Conservation (phyloP, 2,888 invertebrate genomes). For the Gortyna flavago region DNA sequence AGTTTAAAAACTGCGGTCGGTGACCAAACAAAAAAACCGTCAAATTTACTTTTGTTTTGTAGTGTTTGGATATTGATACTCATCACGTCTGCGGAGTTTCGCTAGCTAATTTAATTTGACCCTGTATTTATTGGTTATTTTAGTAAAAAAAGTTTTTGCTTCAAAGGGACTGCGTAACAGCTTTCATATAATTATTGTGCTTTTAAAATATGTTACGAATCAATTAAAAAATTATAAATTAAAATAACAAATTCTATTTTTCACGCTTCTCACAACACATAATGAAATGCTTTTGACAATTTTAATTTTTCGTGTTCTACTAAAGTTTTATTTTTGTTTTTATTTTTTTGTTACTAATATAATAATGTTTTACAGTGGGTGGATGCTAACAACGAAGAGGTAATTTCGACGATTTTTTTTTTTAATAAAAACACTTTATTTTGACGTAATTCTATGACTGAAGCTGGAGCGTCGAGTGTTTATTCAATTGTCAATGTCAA, state of each 20-base stretch:
- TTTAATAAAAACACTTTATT: conserved; percentile 50
- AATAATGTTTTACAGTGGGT: conserved; percentile 91
- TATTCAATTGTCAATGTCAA: not conserved
- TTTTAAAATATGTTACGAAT: conserved; percentile 78
- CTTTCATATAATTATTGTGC: conserved; percentile 73
- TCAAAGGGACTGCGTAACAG: conserved; percentile 39
- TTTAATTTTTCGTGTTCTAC: conserved; percentile 57
- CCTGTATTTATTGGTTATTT: conserved; percentile 5
- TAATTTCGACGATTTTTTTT: conserved; percentile 80
- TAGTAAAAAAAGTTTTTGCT: conserved; percentile 57
- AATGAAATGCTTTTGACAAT: conserved; percentile 86
- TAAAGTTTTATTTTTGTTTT: conserved; percentile 70
- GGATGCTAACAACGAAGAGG: conserved; percentile 92
- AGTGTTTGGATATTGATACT: not conserved
- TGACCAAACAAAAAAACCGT: no score
- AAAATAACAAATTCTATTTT: conserved; percentile 73
- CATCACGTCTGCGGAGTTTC: not conserved
- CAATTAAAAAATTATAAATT: conserved; percentile 71
- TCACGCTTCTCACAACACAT: conserved; percentile 74
- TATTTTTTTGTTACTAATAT: conserved; percentile 83
- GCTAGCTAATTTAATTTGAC: not conserved
- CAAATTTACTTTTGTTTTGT: not conserved
- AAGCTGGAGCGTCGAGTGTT: not conserved
- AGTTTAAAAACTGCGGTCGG: no score
- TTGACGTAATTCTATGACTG: conserved; percentile 63